Conservation (phyloP, 2,797 vertebrate species). For the Thripadectes ignobilis region DNA sequence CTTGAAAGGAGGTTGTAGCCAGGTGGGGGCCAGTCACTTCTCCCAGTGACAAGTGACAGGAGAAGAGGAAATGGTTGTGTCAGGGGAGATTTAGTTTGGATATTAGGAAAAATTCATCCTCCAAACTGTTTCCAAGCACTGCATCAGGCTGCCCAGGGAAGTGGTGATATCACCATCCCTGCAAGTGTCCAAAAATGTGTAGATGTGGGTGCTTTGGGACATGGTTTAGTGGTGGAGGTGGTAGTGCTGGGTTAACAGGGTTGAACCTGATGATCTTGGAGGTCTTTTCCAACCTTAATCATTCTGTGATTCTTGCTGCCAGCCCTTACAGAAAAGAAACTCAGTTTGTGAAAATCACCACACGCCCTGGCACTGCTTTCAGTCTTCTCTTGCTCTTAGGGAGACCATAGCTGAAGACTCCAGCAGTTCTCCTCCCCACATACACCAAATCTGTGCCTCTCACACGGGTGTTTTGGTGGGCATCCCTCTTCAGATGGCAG, state of each 20-base stretch:
- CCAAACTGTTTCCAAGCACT: neutral
- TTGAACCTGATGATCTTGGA: neutral
- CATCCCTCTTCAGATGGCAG: neutral
- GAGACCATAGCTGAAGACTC: neutral
- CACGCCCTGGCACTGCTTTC: neutral
- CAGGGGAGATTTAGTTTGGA: neutral
- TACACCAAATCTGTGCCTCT: neutral
- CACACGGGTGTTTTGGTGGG: neutral
- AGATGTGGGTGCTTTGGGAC: neutral
- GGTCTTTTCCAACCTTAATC: neutral
- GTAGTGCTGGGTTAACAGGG: neutral
- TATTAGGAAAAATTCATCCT: neutral
- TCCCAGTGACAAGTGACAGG: neutral
- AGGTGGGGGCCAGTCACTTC: neutral
- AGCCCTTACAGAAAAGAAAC: neutral
- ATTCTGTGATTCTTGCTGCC: neutral
- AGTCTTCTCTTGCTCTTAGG: neutral
- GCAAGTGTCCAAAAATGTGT: neutral
- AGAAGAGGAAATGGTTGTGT: neutral
- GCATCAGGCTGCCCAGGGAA: neutral
- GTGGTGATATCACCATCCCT: neutral
- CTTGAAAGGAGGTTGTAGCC: neutral
- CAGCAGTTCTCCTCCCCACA: neutral
- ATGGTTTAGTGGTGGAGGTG: neutral
- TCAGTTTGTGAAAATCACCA: neutral